Conservation (phyloP, 2,797 vertebrate species). For the Sebastes hopkinsi region DNA sequence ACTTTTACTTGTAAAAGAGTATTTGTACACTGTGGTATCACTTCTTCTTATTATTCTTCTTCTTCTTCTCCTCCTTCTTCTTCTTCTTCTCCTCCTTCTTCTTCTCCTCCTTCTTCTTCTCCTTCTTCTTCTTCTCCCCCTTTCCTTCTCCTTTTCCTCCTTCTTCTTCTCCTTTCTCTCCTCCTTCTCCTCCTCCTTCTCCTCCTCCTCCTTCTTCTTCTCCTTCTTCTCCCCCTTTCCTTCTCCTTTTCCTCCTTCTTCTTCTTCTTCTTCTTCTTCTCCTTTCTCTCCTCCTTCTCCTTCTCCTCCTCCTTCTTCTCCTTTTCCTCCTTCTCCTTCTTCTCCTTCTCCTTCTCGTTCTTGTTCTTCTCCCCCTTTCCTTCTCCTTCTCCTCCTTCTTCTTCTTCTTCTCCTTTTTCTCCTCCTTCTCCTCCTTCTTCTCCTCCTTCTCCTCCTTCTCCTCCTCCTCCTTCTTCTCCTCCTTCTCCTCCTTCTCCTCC, state of each 20-base stretch:
- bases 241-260: rapidly evolving
- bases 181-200: rapidly evolving
- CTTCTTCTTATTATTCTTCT: too few relatives aligned
- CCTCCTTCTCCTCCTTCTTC: rapidly evolving
- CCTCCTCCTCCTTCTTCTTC: rapidly evolving
- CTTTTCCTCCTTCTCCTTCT: rapidly evolving
- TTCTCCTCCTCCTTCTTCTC: rapidly evolving
- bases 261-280: rapidly evolving
- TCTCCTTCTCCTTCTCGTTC: rapidly evolving
- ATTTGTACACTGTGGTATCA: neutral
- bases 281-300: rapidly evolving
- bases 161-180: rapidly evolving
- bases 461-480: rapidly evolving
- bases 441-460: rapidly evolving
- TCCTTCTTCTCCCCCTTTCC: rapidly evolving
- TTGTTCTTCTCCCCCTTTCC: neutral
- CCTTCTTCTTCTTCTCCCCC: rapidly evolving
- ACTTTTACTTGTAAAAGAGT: too few relatives aligned
- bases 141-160: rapidly evolving
- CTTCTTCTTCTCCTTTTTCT: rapidly evolving
- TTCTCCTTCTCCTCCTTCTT: too few relatives aligned
- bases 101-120: too few relatives aligned
- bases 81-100: rapidly evolving
- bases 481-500: rapidly evolving
- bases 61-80: rapidly evolving